Base-by-base conservation (phyloP, 2,888 invertebrate species). In the Stenurella melanura region DNA sequence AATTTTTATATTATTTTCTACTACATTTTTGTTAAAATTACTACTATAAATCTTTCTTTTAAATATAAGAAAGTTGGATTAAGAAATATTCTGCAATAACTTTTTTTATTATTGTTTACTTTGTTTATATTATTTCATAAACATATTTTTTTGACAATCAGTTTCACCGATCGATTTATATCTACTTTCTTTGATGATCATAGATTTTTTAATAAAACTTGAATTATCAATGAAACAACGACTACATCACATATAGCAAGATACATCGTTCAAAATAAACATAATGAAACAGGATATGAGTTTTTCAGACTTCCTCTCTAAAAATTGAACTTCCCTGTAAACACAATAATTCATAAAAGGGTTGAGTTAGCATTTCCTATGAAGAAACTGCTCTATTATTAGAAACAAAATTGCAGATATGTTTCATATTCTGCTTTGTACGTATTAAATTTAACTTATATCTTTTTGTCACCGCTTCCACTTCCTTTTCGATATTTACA, bases 271-370 rank as follows among this genome's bases (percentile, higher is more conserved):
- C n/a, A n/a, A 50, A 42, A 50, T n/a, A 5, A 50, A 50, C 50
- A 50, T n/a, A 50, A 50, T 50, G 2, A n/a, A 50, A n/a, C 0
- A 11, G 50, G 50, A n/a, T 17, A 50, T 50, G n/a, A 50, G 50
- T 50, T 50, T 50, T 50, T 50, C 50, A n/a, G n/a, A 15, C 50
- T 50, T 50, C 50, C 50, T 15, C 15, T 50, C 50, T 50, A 50
- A 50, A 50, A 50, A 50, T 50, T 15, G n/a, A 50, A 50, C 50
- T 50, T 50, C 50, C 50, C n/a, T 50, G 50, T 50, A 50, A 50
- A 50, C 50, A n/a, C n/a, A 50, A 50, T 50, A 50, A 50, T 50
- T 50, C 50, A 50, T n/a, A n/a, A 50, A 50, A 15, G 50, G n/a
- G n/a, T 6, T 50, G 42, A 42, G 42, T 42, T 42, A 42, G 42